These are phyloP conservation scores for Schizothorax lantsangensis DNA, from an alignment of 2,797 vertebrate genomes.

Conservation along the genomic window DNA sequence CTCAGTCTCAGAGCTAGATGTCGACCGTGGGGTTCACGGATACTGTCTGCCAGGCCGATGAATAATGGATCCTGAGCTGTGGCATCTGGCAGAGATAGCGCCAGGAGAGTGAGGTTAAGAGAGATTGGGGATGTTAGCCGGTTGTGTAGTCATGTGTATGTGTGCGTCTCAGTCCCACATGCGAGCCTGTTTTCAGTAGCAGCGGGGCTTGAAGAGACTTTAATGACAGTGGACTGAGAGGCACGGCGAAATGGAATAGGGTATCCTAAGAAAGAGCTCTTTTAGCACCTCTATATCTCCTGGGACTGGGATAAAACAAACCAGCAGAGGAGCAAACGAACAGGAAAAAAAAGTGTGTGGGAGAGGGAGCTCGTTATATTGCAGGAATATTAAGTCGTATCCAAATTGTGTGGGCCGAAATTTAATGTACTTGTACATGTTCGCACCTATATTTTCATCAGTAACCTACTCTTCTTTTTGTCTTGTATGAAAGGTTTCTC, in stretches of 20 bases:
- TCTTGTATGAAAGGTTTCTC: not conserved
- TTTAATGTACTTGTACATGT: constrained; percentile 23
- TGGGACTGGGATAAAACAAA: constrained; percentile 33
- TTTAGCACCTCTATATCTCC: constrained; percentile 35
- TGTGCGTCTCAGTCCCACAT: constrained; percentile 1
- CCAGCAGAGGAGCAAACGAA: constrained; percentile 4
- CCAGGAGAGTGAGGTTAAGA: constrained; percentile 32
- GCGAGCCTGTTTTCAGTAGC: not conserved
- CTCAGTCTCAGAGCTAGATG: constrained; percentile 31
- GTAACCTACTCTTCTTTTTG: not conserved
- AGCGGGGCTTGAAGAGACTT: constrained; percentile 7
- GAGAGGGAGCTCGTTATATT: constrained; percentile 22
- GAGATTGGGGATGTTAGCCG: constrained; percentile 29
- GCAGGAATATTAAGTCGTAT: constrained; percentile 44
- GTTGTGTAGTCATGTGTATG: constrained; percentile 11
- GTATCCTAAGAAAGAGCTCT: constrained; percentile 32
- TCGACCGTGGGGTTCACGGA: constrained; percentile 20
- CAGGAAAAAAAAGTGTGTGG: constrained; percentile 11
- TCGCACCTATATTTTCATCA: constrained; percentile 14
- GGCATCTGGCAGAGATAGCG: constrained; percentile 41
- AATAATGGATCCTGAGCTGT: constrained; percentile 51
- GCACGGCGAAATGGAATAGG: not conserved
- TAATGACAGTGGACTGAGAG: not conserved
- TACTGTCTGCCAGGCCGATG: constrained; percentile 37
- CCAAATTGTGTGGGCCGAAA: constrained; percentile 41